Evolutionary conservation across 2,888 invertebrate genomes (phyloP).

Genomic region (Lasioglossum lativentre): DNA sequence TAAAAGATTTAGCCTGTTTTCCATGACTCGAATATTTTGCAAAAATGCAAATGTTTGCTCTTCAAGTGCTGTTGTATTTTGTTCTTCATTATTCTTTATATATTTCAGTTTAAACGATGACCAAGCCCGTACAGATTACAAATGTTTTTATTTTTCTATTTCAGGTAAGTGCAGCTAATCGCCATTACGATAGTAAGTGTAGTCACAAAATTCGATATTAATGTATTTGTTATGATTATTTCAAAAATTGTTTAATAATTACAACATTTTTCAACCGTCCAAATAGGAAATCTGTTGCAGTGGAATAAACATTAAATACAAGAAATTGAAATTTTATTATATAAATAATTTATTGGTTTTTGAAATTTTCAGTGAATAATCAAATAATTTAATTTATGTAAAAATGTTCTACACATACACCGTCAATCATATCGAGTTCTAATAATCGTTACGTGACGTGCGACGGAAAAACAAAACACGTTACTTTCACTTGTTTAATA

Average conservation of each 20-base stretch:
- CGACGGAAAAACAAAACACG: background rate
- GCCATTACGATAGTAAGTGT: too few relatives aligned
- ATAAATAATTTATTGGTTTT: background rate
- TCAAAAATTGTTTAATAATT: background rate
- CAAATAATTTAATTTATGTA: background rate
- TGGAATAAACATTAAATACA: background rate
- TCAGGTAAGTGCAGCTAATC: too few relatives aligned
- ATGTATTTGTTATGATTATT: background rate
- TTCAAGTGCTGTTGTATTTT: too few relatives aligned
- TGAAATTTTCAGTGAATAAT: background rate
- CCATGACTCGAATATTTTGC: background rate
- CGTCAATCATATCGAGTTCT: background rate
- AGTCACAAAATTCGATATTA: background rate
- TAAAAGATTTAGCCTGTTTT: background rate
- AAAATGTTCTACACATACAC: too few relatives aligned
- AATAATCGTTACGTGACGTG: conserved; percentile 1
- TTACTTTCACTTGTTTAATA: conserved; percentile 50
- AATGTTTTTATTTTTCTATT: too few relatives aligned
- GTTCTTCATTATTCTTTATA: too few relatives aligned
- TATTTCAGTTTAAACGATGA: too few relatives aligned
- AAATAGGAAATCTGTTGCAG: background rate
- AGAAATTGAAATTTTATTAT: background rate
- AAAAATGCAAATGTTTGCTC: too few relatives aligned
- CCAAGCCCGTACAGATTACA: too few relatives aligned
- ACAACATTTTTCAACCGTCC: background rate